These are phyloP conservation scores for Choreutis nemorana DNA, from an alignment of 2,888 invertebrate genomes.

Conservation along the genomic window DNA sequence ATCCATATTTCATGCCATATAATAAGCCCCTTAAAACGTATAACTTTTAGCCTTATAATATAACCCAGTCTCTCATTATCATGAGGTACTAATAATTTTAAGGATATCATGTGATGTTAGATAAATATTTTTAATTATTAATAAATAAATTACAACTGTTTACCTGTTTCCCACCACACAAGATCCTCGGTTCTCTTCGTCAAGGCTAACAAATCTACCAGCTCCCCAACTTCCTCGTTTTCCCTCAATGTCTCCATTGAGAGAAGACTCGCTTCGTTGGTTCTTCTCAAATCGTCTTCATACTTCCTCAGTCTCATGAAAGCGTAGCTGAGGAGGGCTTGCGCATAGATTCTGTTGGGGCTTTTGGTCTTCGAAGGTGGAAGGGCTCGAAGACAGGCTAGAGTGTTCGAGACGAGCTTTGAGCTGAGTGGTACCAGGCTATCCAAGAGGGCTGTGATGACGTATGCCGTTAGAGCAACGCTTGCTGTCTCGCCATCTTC, in stretches of 20 bases:
- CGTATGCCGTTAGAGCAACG: constrained; percentile 74
- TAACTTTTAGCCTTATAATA: too few relatives aligned
- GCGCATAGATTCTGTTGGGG: constrained; percentile 33
- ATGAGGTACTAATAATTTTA: too few relatives aligned
- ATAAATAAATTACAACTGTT: too few relatives aligned
- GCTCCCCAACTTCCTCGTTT: constrained; percentile 31
- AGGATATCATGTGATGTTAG: too few relatives aligned
- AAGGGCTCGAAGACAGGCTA: constrained; percentile 66
- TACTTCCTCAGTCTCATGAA: constrained; percentile 31
- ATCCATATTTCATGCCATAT: too few relatives aligned
- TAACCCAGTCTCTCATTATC: too few relatives aligned
- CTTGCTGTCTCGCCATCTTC: constrained; percentile 60
- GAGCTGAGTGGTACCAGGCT: constrained; percentile 55
- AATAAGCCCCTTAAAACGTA: too few relatives aligned
- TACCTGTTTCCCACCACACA: constrained; percentile 84
- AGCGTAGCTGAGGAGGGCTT: constrained; percentile 35
- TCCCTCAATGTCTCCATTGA: constrained; percentile 24
- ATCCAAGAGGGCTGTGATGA: constrained; percentile 71
- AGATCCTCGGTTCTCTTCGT: constrained; percentile 54
- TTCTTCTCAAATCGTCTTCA: constrained; percentile 29
- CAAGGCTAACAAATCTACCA: constrained; percentile 32
- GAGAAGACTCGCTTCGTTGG: constrained; percentile 24
- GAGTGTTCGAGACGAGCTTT: constrained; percentile 59
- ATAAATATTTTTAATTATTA: too few relatives aligned
- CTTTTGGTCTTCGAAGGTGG: constrained; percentile 28